Evolutionary conservation across 2,113 vertebrate genomes (phyloP), one percentile per base, ranked within the genome.

Genomic region (Nothocercus julius): DNA sequence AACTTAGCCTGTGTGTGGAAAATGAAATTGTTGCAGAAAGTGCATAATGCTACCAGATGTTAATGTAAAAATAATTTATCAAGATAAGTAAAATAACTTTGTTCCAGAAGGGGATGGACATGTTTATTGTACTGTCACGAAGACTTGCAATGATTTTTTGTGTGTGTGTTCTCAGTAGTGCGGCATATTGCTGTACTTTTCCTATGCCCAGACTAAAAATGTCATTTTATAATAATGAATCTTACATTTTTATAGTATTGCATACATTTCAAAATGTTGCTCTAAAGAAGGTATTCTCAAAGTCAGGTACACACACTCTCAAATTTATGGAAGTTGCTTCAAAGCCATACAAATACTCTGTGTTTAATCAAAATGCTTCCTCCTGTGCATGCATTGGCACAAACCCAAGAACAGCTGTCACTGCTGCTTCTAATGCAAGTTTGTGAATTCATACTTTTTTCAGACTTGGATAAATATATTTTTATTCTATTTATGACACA

Each of bases 391-490:
- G 77, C 56, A 9, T 68, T 89, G 87, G 58, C 38, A 53, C 53
- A 87, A 91, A 89, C 22, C 2, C 62, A 79, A 44, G 78, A 89
- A 62, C 78, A 96, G 78, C 85, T 95, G 90, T 91, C 62, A 15
- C 19, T 85, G 58, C 77, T 85, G 49, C 75, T 92, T 62, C 70
- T 92, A 38, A 53, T 91, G 28, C 28, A 67, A 78, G 87, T 87
- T 75, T 75, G 53, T 2, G 6, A 89, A 91, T 87, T 66, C 34
- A 10, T 61, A 21, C 25, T 19, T 79, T 87, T 90, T 72, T 82
- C 87, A 90, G 81, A 69, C 34, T 17, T 79, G 34, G 74, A 89
- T 94, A 69, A 79, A 94, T 87, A 64, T 67, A 38, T 19, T 1
- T 24, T 28, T 88, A 36, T 49, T 19, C 47, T 78, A 27, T 30